Conservation (phyloP, 2,888 invertebrate species). For the Venusia cambrica region DNA sequence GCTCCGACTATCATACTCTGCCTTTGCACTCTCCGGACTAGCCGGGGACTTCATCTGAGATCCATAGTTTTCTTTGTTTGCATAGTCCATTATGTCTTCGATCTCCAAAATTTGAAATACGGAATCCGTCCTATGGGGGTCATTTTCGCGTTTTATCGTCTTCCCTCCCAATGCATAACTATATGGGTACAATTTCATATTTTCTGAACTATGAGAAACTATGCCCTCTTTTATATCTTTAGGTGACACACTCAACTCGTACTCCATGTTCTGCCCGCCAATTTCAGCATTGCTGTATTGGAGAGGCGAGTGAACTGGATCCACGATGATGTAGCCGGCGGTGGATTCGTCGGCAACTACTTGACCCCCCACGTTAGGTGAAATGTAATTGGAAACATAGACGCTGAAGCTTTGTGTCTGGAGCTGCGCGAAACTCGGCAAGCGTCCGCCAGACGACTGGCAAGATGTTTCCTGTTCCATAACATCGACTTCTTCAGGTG, state of each 20-base stretch:
- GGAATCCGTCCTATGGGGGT: constrained; percentile 50
- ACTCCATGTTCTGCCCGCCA: constrained; percentile 56
- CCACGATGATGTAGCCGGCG: constrained; percentile 71
- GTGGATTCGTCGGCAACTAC: constrained; percentile 77
- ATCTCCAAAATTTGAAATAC: constrained; percentile 69
- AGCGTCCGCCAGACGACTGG: constrained; percentile 67
- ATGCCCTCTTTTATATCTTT: constrained; percentile 60
- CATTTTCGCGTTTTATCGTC: constrained; percentile 65
- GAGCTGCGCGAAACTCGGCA: constrained; percentile 85
- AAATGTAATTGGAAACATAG: constrained; percentile 80
- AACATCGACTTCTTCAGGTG: constrained; percentile 71
- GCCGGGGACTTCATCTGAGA: constrained; percentile 73
- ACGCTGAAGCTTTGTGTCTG: constrained; percentile 80
- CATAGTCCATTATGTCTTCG: constrained; percentile 75
- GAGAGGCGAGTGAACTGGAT: constrained; percentile 60
- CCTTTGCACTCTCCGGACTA: constrained; percentile 71
- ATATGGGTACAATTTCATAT: constrained; percentile 59
- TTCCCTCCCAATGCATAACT: constrained; percentile 65
- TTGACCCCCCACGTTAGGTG: constrained; percentile 91
- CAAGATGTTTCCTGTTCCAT: constrained; percentile 71
- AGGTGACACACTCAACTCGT: constrained; percentile 63
- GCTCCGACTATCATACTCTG: constrained; percentile 58
- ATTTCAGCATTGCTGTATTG: constrained; percentile 61
- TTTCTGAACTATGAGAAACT: constrained; percentile 57
- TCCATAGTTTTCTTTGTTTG: constrained; percentile 76